phyloP scores from a whole-genome alignment of 2,113 vertebrate species.

The Pseudopodoces humilis region DNA sequence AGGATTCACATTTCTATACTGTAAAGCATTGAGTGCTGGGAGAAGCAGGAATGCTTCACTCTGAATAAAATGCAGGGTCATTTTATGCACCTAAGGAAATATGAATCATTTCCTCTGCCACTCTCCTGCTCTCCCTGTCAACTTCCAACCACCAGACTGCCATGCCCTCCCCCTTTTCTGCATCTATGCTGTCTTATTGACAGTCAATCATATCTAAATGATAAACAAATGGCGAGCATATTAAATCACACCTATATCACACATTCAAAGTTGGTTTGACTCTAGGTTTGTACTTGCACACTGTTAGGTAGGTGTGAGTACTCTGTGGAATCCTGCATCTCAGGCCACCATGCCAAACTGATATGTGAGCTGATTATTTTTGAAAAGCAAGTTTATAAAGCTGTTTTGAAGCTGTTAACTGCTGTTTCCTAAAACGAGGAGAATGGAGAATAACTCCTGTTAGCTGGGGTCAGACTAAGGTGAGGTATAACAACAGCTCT shows the following conservation, averaged over 20 bases:
- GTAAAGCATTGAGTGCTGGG: neutral
- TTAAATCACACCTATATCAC: neutral
- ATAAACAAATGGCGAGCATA: neutral
- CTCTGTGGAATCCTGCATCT: neutral
- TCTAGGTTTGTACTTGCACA: neutral
- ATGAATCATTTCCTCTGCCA: neutral
- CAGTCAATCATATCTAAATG: neutral
- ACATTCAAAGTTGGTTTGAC: neutral
- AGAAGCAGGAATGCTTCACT: neutral
- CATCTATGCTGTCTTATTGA: neutral
- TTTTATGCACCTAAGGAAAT: neutral
- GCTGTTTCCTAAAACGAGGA: neutral
- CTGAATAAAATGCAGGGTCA: neutral
- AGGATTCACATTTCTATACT: neutral
- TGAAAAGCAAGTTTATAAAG: neutral
- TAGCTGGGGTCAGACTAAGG: neutral
- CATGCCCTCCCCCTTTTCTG: neutral
- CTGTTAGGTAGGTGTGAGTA: neutral
- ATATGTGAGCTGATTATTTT: neutral
- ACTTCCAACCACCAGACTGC: neutral
- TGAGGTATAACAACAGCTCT: neutral
- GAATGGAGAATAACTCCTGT: neutral
- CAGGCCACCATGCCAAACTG: neutral
- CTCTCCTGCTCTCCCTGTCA: neutral
- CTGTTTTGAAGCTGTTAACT: neutral